phyloP scores from a whole-genome alignment of 2,797 vertebrate genomes.

The Falco columbarius region DNA sequence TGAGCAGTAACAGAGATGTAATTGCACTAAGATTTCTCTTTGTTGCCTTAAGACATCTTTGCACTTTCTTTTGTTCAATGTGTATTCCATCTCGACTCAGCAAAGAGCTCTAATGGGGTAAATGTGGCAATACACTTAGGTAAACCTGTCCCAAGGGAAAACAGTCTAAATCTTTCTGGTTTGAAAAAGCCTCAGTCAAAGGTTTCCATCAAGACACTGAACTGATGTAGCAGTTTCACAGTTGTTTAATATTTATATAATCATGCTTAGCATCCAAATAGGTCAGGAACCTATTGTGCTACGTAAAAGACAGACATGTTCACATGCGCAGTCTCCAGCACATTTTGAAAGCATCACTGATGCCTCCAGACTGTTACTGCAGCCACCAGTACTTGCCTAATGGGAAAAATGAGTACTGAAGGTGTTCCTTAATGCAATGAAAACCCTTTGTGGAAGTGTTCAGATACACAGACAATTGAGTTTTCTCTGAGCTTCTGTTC shows the following conservation, averaged over 20 bases:
- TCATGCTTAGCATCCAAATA: slow-evolving; percentile 6
- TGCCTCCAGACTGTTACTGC: not conserved
- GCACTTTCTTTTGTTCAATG: not conserved
- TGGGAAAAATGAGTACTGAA: not conserved
- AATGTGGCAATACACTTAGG: not conserved
- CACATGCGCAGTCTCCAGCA: not conserved
- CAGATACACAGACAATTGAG: not conserved
- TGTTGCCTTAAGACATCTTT: not conserved
- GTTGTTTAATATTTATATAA: slow-evolving; percentile 39
- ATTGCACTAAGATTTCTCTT: not conserved
- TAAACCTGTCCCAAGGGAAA: slow-evolving; percentile 24
- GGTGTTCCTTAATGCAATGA: not conserved
- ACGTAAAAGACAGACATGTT: not conserved
- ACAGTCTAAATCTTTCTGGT: not conserved
- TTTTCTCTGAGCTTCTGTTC: not conserved
- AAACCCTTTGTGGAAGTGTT: not conserved
- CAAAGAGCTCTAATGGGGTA: not conserved
- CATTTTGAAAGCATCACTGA: not conserved
- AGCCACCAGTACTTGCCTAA: not conserved
- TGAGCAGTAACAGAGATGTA: not conserved
- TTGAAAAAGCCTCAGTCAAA: slow-evolving; percentile 25
- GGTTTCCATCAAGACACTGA: slow-evolving; percentile 14
- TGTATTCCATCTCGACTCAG: not conserved
- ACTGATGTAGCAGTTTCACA: slow-evolving; percentile 4
- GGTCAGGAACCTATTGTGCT: not conserved